Conservation (phyloP, 1,140 invertebrate genomes). For the Coboldia fuscipes region DNA sequence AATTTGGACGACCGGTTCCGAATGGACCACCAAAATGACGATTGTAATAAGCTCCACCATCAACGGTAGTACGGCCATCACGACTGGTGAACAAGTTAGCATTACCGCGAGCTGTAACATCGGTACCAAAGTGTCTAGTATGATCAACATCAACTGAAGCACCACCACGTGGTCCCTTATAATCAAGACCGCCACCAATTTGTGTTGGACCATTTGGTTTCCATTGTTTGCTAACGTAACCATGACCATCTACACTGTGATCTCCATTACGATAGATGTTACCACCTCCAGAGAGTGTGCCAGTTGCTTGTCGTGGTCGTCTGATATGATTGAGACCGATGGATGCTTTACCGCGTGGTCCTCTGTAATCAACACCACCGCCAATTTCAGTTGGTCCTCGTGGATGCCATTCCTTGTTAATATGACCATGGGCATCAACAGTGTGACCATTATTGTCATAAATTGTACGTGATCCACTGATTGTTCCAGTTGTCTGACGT, state of each 20-base stretch:
- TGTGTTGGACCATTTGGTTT: conserved; percentile 1
- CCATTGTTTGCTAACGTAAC: neutral
- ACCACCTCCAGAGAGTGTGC: too few relatives aligned
- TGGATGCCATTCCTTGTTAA: neutral
- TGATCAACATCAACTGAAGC: neutral
- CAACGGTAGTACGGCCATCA: conserved; percentile 4
- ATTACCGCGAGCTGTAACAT: conserved; percentile 4
- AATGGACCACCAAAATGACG: conserved; percentile 7
- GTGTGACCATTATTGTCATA: neutral
- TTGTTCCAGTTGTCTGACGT: too few relatives aligned
- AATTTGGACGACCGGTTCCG: conserved; percentile 5
- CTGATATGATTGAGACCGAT: neutral
- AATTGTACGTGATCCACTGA: neutral
- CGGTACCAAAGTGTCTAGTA: conserved; percentile 4
- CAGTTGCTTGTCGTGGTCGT: too few relatives aligned
- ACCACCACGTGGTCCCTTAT: neutral
- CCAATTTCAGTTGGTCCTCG: neutral
- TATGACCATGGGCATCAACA: neutral
- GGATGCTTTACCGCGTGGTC: neutral
- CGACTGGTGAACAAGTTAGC: conserved; percentile 4
- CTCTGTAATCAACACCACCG: neutral
- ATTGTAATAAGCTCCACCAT: conserved; percentile 4
- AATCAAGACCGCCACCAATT: neutral
- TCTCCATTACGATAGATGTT: too few relatives aligned
- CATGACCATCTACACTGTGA: neutral